Conservation (phyloP, 2,888 invertebrate species). For the Andrena haemorrhoa region DNA sequence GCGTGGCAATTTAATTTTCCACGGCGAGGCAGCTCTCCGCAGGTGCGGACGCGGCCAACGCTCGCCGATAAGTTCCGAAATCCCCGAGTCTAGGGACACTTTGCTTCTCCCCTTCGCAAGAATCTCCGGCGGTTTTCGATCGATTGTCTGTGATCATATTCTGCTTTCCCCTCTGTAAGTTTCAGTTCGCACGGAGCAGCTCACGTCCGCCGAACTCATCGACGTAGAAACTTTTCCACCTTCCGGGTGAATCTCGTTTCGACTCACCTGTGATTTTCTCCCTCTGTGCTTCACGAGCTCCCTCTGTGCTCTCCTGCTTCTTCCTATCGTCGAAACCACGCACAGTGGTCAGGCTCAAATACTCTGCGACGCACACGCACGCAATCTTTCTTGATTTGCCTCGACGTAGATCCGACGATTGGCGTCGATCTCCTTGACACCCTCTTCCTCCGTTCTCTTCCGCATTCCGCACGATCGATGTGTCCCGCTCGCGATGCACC, state of each 20-base stretch:
- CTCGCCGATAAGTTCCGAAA: neutral
- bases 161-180: neutral
- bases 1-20: conserved; percentile 42
- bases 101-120: neutral
- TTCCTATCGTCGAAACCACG: too few relatives aligned
- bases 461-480: conserved; percentile 3
- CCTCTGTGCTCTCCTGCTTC: too few relatives aligned
- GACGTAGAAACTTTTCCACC: too few relatives aligned
- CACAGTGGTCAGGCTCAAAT: too few relatives aligned
- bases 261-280: too few relatives aligned
- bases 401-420: neutral
- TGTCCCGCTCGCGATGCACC: neutral
- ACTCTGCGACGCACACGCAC: too few relatives aligned
- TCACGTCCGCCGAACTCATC: too few relatives aligned
- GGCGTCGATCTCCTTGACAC: neutral
- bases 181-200: too few relatives aligned
- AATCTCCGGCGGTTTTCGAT: neutral
- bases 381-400: too few relatives aligned
- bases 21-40: conserved; percentile 8
- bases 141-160: neutral
- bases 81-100: neutral
- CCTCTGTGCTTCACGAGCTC: too few relatives aligned
- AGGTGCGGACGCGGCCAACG: neutral
- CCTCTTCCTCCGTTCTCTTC: neutral
- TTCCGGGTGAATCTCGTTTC: too few relatives aligned